Base-by-base conservation (phyloP, 2,888 invertebrate genomes). In the Latheticus oryzae region DNA sequence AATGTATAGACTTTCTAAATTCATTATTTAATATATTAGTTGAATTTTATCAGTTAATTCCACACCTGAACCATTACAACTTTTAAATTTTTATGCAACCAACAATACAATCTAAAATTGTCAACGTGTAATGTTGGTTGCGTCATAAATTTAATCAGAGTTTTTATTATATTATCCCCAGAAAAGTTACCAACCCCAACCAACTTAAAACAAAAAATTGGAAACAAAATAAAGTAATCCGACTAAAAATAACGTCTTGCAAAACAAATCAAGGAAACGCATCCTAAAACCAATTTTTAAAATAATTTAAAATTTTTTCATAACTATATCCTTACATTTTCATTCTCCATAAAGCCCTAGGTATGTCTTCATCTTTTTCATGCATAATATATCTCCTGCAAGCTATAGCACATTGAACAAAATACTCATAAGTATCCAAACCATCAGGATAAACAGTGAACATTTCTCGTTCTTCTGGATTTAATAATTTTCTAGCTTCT, bases 361-460 rank as follows among this genome's bases (percentile, higher is more conserved):
- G 13, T 8, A 38, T 30, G 2, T 23, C 8, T 11, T 51, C 37
- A 17, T 28, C 38, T n/a, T 11, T 23, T 3, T 51, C 51, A 8
- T 35, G 21, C 35, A 48, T 1, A 0, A 32, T 1, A 9, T 47
- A 33, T 0, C 9, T 15, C 1, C 47, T 13, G 7, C 12, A 5
- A 9, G 13, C 17, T 5, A 13, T 9, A 1, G 15, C 11, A n/a
- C 48, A 23, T 4, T 33, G 5, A 3, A 1, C 7, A 5, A 48
- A 23, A 8, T 48, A 48, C 5, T 48, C 48, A 5, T 9, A 5
- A 7, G 4, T 4, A 24, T 26, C 87, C 5, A 48, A 3, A 3
- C 33, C 33, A 13, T 8, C 7, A 11, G 12, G 7, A 8, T 33
- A 21, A 5, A 48, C 2, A 9, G 13, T 21, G 15, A 16, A 48